Percentiles rank a stretch among this genome's conserved stretches.
phyloP scores from a whole-genome alignment of 1,140 invertebrate species.

The Achatina immaculata region DNA sequence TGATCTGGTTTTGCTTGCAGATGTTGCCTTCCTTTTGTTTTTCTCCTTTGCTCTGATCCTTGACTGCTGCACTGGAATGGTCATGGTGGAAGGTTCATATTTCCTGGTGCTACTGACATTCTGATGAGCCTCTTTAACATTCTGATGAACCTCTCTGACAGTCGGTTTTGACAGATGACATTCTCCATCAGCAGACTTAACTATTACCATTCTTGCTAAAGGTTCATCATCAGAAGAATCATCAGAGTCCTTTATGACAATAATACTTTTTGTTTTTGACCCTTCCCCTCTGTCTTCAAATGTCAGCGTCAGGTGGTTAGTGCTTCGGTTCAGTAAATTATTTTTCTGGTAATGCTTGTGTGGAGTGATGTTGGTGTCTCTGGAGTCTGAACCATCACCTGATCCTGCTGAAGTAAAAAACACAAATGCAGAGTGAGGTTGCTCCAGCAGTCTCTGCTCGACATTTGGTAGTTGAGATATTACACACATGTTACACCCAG shows the following conservation, averaged over 20 bases:
- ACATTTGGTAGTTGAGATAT: not conserved
- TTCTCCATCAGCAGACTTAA: not conserved
- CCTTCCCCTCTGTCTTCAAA: not conserved
- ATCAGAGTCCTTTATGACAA: slow-evolving; percentile 33
- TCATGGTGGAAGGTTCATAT: not conserved
- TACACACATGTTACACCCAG: slow-evolving; percentile 4
- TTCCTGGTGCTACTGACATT: not conserved
- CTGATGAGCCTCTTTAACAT: not conserved
- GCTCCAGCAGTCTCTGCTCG: not conserved
- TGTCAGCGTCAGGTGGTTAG: not conserved
- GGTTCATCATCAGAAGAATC: slow-evolving; percentile 38
- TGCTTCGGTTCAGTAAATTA: not conserved
- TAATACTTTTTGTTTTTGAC: not conserved
- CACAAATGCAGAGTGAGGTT: not conserved
- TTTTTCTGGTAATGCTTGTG: not conserved
- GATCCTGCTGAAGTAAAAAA: not conserved
- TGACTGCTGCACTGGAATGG: not conserved
- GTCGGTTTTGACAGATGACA: not conserved
- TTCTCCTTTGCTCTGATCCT: not conserved
- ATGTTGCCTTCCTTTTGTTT: not conserved
- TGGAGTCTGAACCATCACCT: not conserved
- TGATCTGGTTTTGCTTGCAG: not conserved
- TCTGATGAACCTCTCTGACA: too few species aligned
- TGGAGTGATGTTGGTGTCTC: not conserved
- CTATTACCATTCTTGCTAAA: slow-evolving; percentile 21